A percentile compares a stretch with the other conserved stretches of the same genome.
Evolutionary conservation across 2,888 invertebrate species (phyloP).

Genomic region (Andrena haemorrhoa): DNA sequence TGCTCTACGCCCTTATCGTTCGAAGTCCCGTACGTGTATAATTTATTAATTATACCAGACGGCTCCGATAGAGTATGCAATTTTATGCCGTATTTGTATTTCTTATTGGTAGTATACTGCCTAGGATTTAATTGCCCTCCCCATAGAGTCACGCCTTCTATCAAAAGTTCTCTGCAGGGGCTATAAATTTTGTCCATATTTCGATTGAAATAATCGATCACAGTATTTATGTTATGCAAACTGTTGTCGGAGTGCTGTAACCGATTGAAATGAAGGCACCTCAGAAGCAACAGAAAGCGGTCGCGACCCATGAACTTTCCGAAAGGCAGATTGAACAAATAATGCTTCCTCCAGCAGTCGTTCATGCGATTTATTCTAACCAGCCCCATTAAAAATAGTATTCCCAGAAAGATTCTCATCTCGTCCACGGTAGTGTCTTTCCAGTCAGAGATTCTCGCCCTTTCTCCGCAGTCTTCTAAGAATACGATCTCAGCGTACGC

Average conservation of each 20-base stretch:
- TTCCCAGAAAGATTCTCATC: constrained; percentile 17
- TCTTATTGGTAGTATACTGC: neutral
- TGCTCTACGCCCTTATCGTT: neutral
- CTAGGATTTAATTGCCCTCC: constrained; percentile 1
- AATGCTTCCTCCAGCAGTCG: constrained; percentile 19
- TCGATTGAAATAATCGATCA: constrained; percentile 20
- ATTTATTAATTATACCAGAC: constrained; percentile 6
- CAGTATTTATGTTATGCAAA: neutral
- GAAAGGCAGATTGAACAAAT: constrained; percentile 19
- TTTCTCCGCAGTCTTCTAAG: neutral
- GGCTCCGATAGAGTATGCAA: constrained; percentile 1
- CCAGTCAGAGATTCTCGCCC: constrained; percentile 1
- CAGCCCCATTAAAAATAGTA: constrained; percentile 19
- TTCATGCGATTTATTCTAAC: constrained; percentile 16
- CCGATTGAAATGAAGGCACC: constrained; percentile 9
- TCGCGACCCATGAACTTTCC: constrained; percentile 7
- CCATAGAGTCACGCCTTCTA: constrained; percentile 3
- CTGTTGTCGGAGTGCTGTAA: neutral
- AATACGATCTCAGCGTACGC: constrained; percentile 5
- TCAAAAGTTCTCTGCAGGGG: constrained; percentile 7
- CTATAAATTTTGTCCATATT: constrained; percentile 8
- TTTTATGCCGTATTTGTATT: neutral
- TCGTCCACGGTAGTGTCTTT: constrained; percentile 13
- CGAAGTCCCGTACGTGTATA: neutral
- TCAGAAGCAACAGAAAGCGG: constrained; percentile 12